A percentile compares a stretch with the other conserved stretches of the same genome.
Evolutionary conservation across 2,888 invertebrate genomes (phyloP).

Genomic region (Hedya salicella): DNA sequence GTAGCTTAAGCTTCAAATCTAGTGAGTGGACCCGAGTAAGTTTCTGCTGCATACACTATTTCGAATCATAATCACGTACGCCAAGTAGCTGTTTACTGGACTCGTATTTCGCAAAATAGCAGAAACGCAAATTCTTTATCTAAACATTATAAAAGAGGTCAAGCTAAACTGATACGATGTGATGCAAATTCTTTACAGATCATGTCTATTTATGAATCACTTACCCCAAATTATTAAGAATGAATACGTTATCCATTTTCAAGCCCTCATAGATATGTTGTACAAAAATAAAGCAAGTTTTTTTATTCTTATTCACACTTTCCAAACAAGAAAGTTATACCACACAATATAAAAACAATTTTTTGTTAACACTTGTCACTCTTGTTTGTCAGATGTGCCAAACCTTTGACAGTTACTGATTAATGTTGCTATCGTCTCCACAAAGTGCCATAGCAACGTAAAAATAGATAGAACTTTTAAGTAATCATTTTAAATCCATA

Average conservation of each 20-base stretch:
- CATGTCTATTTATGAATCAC: slow-evolving; percentile 41
- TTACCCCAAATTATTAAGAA: slow-evolving; percentile 77
- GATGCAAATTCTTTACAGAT: slow-evolving; percentile 37
- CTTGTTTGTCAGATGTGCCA: too few relatives aligned
- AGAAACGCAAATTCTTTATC: slow-evolving; percentile 50
- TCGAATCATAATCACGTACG: neutral
- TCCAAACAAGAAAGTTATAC: slow-evolving; percentile 22
- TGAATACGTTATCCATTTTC: slow-evolving; percentile 73
- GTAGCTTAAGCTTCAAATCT: too few relatives aligned
- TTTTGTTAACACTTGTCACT: slow-evolving; percentile 3
- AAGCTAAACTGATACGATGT: slow-evolving; percentile 39
- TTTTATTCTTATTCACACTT: slow-evolving; percentile 14
- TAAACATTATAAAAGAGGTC: slow-evolving; percentile 51
- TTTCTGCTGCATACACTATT: neutral
- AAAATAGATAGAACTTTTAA: too few relatives aligned
- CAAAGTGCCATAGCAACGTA: too few relatives aligned
- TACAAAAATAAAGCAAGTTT: neutral
- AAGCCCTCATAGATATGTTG: slow-evolving; percentile 49
- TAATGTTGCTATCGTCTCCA: too few relatives aligned
- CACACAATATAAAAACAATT: slow-evolving; percentile 23
- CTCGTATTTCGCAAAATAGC: slow-evolving; percentile 44
- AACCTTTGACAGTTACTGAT: neutral
- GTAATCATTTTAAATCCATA: too few relatives aligned
- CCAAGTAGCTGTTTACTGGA: neutral
- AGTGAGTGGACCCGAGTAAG: too few relatives aligned